phyloP scores from a whole-genome alignment of 92 coral and sea anemone species.

The Pocillopora meandrina region DNA sequence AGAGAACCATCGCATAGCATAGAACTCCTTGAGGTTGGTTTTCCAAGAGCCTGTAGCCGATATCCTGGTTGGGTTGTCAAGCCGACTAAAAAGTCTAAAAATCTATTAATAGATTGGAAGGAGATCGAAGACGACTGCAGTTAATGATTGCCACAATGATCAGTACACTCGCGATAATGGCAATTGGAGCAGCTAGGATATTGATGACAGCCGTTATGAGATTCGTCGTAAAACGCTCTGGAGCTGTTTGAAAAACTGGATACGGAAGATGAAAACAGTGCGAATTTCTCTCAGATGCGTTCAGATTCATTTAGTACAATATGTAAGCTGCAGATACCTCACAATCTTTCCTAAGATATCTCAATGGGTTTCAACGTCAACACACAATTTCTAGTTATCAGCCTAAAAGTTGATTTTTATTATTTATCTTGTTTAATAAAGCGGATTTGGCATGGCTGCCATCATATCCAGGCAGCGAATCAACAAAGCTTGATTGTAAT shows the following conservation, averaged over 20 bases:
- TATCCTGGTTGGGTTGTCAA: conserved; percentile 32
- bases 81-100: conserved; percentile 30
- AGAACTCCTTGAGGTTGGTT: conserved; percentile 20
- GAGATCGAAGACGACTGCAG: conserved; percentile 4
- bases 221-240: background rate
- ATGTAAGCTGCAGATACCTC: too few relatives aligned
- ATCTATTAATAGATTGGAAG: conserved; percentile 28
- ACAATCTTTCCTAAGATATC: too few relatives aligned
- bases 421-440: too few relatives aligned
- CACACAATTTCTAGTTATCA: too few relatives aligned
- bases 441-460: too few relatives aligned
- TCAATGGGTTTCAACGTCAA: too few relatives aligned
- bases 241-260: background rate
- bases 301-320: too few relatives aligned
- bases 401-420: too few relatives aligned
- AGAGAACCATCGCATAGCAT: conserved; percentile 22
- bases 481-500: too few relatives aligned
- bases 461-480: too few relatives aligned
- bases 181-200: background rate
- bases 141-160: background rate
- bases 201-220: conserved; percentile 1
- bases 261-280: background rate
- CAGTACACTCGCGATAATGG: background rate
- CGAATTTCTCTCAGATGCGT: too few relatives aligned
- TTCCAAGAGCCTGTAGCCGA: conserved; percentile 37